A percentile compares a stretch with the other conserved stretches of the same genome.
These are phyloP conservation scores for Acridotheres tristis DNA, from an alignment of 2,797 vertebrate species.

Conservation along the genomic window DNA sequence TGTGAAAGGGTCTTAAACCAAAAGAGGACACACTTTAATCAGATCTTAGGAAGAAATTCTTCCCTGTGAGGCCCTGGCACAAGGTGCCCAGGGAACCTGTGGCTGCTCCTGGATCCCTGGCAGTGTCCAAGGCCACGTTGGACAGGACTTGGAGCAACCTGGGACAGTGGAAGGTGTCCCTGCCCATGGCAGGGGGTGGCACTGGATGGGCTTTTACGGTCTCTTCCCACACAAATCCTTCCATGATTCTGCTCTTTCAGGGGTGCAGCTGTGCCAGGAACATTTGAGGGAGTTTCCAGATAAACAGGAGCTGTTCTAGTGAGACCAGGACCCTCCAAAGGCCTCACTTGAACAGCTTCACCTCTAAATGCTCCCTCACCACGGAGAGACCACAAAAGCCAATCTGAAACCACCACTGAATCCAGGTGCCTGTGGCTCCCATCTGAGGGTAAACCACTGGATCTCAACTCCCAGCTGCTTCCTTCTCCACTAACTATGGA, in stretches of 20 bases:
- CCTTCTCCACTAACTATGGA: background rate
- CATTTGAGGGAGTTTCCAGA: background rate
- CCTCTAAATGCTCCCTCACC: background rate
- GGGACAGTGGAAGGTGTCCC: rapidly evolving
- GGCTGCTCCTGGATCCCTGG: background rate
- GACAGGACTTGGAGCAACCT: rapidly evolving
- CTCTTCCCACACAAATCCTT: background rate
- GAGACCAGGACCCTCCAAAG: background rate
- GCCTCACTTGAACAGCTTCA: background rate
- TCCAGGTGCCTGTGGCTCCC: background rate
- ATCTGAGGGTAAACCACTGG: background rate
- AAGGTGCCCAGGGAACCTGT: background rate
- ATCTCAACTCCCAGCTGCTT: background rate
- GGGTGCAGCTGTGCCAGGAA: background rate
- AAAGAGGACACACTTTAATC: background rate
- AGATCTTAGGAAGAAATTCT: background rate
- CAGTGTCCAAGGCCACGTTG: rapidly evolving
- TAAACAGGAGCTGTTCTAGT: background rate
- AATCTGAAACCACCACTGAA: background rate
- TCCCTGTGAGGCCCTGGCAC: background rate
- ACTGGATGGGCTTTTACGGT: background rate
- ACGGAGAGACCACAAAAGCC: background rate
- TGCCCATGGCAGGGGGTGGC: background rate
- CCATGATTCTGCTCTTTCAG: background rate
- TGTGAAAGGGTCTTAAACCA: background rate